Evolutionary conservation across 2,888 invertebrate genomes (phyloP), one percentile per base, ranked within the genome.

Genomic region (Apotomis capreana): DNA sequence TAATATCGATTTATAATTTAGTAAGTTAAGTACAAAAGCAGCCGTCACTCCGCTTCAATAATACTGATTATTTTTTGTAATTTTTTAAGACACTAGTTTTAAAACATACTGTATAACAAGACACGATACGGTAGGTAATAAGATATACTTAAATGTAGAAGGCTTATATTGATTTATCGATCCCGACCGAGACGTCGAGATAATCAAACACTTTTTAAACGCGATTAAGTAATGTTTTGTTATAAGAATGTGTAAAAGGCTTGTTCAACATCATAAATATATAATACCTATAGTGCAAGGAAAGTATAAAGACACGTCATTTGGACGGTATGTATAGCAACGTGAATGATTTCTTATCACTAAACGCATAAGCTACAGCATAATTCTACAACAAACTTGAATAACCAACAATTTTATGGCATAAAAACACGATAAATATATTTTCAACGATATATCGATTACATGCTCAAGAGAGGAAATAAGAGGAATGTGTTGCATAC

Each of bases 401-500:
- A 76, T 76, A 78, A 76, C 69, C 74, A 79, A 79, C 76, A 78
- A 81, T 75, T 80, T 77, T 80, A 82, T 76, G 78, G 79, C 79
- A 81, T 78, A 74, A 76, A 74, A 76, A 76, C 74, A 70, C 55
- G 73, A 74, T 68, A 74, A 76, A 77, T 74, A 77, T 74, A 76
- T 70, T 68, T 71, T 72, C 63, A 75, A 75, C 75, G 75, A 74
- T 69, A 73, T 69, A 74, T 65, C 75, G 64, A 76, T 76, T 76
- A 70, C 69, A 76, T 65, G 65, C 67, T 75, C 46, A 74, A 74
- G 69, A 74, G 74, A 70, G 73, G 4, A 62, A 52, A 62, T 63
- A 75, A 9, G 78, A 77, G 83, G 83, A 84, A 84, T 84, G 83
- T 80, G 52, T 77, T 76, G 77, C 74, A 74, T 63, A 74, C 62